These are phyloP conservation scores for Onthophagus taurus DNA, from an alignment of 1,140 invertebrate genomes.

Conservation along the genomic window DNA sequence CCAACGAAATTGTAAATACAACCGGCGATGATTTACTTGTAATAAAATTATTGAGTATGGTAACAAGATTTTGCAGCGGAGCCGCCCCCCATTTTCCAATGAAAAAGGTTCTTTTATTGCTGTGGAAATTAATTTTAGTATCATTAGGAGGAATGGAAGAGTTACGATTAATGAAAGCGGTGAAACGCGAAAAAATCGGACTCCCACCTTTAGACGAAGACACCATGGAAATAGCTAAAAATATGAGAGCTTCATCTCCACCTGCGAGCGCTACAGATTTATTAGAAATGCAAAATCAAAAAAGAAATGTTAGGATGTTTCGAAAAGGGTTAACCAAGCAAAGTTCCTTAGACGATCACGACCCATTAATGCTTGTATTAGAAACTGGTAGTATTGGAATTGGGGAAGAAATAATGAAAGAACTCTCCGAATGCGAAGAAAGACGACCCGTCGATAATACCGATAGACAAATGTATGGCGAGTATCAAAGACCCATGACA, in stretches of 20 bases:
- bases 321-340: conserved; percentile 80
- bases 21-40: conserved; percentile 73
- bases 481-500: conserved; percentile 36
- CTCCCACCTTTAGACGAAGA: conserved; percentile 78
- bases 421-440: conserved; percentile 40
- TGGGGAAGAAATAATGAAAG: conserved; percentile 38
- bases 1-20: conserved; percentile 64
- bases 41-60: conserved; percentile 86
- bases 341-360: conserved; percentile 82
- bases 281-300: conserved; percentile 78
- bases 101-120: conserved; percentile 90
- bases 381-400: conserved; percentile 43
- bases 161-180: conserved; percentile 39
- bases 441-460: conserved; percentile 42
- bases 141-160: conserved; percentile 82
- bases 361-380: conserved; percentile 61
- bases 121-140: conserved; percentile 92
- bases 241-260: conserved; percentile 90
- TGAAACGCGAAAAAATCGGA: conserved; percentile 56
- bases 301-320: conserved; percentile 27
- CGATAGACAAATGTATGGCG: conserved; percentile 31
- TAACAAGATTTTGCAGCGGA: conserved; percentile 89
- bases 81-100: conserved; percentile 93
- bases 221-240: conserved; percentile 83
- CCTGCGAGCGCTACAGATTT: conserved; percentile 88